These are phyloP conservation scores for Pollenia griseotomentosa DNA, from an alignment of 2,888 invertebrate species.

Conservation along the genomic window DNA sequence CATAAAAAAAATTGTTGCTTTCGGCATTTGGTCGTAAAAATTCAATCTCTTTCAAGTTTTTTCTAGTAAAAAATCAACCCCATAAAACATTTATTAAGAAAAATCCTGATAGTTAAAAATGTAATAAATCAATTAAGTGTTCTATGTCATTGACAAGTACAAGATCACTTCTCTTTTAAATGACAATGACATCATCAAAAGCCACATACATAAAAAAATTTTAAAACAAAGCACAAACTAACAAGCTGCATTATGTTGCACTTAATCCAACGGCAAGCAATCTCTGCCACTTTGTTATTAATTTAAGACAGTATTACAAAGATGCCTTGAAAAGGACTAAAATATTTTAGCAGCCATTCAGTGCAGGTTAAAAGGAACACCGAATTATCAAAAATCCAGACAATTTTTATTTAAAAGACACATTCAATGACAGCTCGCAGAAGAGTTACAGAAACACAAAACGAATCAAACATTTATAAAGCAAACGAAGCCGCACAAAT, in stretches of 20 bases:
- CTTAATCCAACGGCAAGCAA: slow-evolving; percentile 28
- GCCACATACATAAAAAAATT: neutral
- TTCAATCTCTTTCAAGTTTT: neutral
- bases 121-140: slow-evolving; percentile 72
- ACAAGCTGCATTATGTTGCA: slow-evolving; percentile 49
- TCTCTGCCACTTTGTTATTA: slow-evolving; percentile 49
- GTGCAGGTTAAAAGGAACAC: slow-evolving; percentile 49
- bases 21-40: too few species aligned
- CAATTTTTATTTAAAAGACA: slow-evolving; percentile 63
- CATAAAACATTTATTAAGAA: neutral
- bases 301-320: slow-evolving; percentile 50
- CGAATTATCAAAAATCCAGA: slow-evolving; percentile 59
- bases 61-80: neutral
- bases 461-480: slow-evolving; percentile 4
- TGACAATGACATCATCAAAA: slow-evolving; percentile 54
- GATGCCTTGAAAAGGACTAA: slow-evolving; percentile 28
- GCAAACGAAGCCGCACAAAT: slow-evolving; percentile 39
- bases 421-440: slow-evolving; percentile 66
- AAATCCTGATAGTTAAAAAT: slow-evolving; percentile 2
- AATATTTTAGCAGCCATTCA: neutral
- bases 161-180: slow-evolving; percentile 57
- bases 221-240: slow-evolving; percentile 12
- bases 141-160: slow-evolving; percentile 62
- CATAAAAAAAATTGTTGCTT: too few species aligned
- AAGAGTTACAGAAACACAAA: slow-evolving; percentile 47